Evolutionary conservation across 2,797 vertebrate species (phyloP), one percentile per base, ranked within the genome.

Genomic region (Microctenopoma lineatum): DNA sequence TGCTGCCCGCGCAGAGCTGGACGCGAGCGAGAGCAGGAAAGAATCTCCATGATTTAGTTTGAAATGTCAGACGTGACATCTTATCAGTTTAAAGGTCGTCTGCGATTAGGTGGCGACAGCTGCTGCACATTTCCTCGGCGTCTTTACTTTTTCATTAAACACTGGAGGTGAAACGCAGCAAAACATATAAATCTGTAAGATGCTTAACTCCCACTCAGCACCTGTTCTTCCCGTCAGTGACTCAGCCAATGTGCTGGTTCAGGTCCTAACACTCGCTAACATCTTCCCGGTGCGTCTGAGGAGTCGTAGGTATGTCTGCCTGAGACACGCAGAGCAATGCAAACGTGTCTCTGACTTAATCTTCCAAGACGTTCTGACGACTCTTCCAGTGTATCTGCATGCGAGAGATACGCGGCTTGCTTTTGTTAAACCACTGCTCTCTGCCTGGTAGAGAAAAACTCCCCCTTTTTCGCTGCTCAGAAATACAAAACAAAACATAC

Each of bases 111-210:
- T 38, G 21, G 13, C 10, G 12, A 10, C 41, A 57, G 34, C 11
- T 62, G 36, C 45, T 8, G 12, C 11, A 4, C 34, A 21, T 64
- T 15, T 29, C 11, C 11, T 13, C 14, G 11, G 1, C 32, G 7
- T 13, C 1, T 12, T 27, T 9, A 25, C 5, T 16, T 21, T 32
- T 34, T 21, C 7, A 7, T 2, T 4, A 68, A 83, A 77, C 70
- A 69, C 61, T 63, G 70, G 59, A 72, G 73, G 65, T 77, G 64
- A 81, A 75, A 75, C 11, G 46, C 42, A 52, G 50, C 46, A 25
- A 64, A 73, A 73, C 70, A 65, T 80, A 75, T 59, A 69, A 80
- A 81, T 79, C 59, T 80, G 64, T 75, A 74, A 75, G 55, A 77
- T 66, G 79, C 65, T 76, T 55, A 8, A 59, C 77, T 59, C 75